phyloP scores from a whole-genome alignment of 2,888 invertebrate genomes.

The Coelopa pilipes region DNA sequence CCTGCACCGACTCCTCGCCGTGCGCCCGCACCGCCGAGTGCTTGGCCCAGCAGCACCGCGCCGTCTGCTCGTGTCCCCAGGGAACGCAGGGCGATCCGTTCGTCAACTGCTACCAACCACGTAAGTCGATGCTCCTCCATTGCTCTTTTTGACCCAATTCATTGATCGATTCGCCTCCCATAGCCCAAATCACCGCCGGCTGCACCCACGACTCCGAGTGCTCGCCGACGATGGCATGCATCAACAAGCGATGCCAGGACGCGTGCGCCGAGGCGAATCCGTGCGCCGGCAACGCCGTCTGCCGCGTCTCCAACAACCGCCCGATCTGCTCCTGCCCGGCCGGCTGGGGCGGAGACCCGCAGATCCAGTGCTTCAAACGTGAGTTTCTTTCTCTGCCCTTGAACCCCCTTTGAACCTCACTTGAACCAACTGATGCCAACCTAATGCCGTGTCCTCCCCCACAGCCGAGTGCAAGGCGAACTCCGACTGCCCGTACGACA shows the following conservation, averaged over 20 bases:
- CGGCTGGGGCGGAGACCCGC: conserved; percentile 89
- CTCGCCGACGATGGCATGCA: conserved; percentile 80
- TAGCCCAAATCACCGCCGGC: conserved; percentile 70
- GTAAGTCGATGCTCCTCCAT: conserved; percentile 48
- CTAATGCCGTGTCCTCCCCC: not conserved
- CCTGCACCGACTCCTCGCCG: conserved; percentile 74
- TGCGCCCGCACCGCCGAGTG: conserved; percentile 86
- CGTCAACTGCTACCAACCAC: conserved; percentile 73
- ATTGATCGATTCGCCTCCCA: not conserved
- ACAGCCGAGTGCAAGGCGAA: conserved; percentile 84
- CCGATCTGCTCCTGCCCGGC: conserved; percentile 86
- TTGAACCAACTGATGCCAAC: not conserved
- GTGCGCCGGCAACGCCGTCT: conserved; percentile 84
- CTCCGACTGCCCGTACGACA: conserved; percentile 85
- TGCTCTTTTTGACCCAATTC: not conserved
- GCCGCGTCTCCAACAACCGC: conserved; percentile 80
- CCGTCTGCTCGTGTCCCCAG: conserved; percentile 79
- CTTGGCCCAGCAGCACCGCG: conserved; percentile 78
- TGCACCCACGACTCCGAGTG: conserved; percentile 82
- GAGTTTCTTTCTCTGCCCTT: conserved; percentile 65
- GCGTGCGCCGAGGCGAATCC: conserved; percentile 82
- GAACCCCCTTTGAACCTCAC: too few species aligned
- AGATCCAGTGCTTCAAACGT: conserved; percentile 87
- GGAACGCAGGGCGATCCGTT: conserved; percentile 85
- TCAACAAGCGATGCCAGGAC: conserved; percentile 81